Conservation (phyloP, 2,113 vertebrate species). For the Thinocorus orbignyianus region DNA sequence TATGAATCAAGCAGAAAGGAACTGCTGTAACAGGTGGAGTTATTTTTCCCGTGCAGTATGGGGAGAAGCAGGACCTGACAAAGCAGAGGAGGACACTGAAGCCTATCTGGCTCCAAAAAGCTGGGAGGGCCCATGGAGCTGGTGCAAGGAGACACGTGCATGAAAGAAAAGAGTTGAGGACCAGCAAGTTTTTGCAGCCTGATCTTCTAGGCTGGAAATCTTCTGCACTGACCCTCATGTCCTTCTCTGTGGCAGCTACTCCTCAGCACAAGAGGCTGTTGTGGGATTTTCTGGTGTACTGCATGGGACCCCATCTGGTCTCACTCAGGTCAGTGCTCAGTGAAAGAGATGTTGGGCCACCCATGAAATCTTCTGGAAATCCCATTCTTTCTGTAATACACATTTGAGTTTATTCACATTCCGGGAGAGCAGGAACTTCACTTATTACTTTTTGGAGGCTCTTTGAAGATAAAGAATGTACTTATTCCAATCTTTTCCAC, state of each 20-base stretch:
- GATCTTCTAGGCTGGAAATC: background rate
- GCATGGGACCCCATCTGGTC: background rate
- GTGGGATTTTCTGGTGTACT: background rate
- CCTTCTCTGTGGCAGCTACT: background rate
- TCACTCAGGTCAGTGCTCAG: background rate
- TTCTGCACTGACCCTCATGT: background rate
- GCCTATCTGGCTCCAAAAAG: background rate
- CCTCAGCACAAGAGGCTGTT: background rate
- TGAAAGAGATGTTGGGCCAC: background rate
- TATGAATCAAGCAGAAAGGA: background rate
- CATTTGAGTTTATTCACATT: background rate
- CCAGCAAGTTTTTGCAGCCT: background rate
- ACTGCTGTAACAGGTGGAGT: background rate
- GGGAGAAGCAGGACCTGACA: background rate
- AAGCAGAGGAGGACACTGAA: background rate
- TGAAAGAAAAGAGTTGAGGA: background rate
- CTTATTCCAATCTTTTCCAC: background rate
- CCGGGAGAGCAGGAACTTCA: background rate
- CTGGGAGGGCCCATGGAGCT: background rate
- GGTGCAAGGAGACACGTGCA: background rate
- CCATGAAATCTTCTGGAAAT: background rate
- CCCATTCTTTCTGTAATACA: background rate
- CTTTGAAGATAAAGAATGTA: background rate
- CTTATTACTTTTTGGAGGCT: background rate
- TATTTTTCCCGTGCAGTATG: background rate